phyloP scores from a whole-genome alignment of 2,888 invertebrate species.

The Catocala nupta region DNA sequence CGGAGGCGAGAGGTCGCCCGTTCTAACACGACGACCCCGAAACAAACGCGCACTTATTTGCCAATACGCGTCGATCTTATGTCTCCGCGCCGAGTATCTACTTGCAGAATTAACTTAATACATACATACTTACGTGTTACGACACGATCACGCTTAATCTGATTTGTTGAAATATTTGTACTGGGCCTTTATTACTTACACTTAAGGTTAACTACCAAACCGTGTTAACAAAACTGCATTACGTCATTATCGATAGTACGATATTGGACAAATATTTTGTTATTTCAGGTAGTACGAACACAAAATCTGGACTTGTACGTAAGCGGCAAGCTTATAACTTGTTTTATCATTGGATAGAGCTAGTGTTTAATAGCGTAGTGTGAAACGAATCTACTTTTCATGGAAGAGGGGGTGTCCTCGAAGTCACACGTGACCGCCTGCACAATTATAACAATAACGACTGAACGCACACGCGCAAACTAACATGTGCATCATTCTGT shows the following conservation, averaged over 20 bases:
- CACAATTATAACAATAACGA: conserved; percentile 67
- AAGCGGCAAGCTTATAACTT: conserved; percentile 24
- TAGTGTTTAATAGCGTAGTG: conserved; percentile 15
- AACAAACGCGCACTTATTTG: conserved; percentile 81
- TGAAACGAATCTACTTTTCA: conserved; percentile 35
- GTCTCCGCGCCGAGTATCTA: conserved; percentile 40
- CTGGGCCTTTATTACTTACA: conserved; percentile 28
- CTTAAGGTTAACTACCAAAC: conserved; percentile 39
- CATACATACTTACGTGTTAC: conserved; percentile 36
- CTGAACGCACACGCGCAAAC: conserved; percentile 32
- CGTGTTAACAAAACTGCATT: conserved; percentile 38
- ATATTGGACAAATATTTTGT: conserved; percentile 30
- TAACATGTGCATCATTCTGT: conserved; percentile 44
- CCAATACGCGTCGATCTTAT: conserved; percentile 67
- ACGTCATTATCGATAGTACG: conserved; percentile 44
- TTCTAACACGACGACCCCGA: conserved; percentile 80
- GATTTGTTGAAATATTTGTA: conserved; percentile 37
- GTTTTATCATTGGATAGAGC: conserved; percentile 24
- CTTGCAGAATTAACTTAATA: conserved; percentile 48
- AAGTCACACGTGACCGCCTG: conserved; percentile 65
- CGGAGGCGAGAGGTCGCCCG: conserved; percentile 82
- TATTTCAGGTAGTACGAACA: conserved; percentile 35
- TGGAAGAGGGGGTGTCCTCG: conserved; percentile 57
- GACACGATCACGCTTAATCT: conserved; percentile 33
- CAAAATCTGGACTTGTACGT: conserved; percentile 25